A percentile compares a stretch with the other conserved stretches of the same genome.
Conservation (phyloP, 2,113 vertebrate species). For the Tyrannus savana region DNA sequence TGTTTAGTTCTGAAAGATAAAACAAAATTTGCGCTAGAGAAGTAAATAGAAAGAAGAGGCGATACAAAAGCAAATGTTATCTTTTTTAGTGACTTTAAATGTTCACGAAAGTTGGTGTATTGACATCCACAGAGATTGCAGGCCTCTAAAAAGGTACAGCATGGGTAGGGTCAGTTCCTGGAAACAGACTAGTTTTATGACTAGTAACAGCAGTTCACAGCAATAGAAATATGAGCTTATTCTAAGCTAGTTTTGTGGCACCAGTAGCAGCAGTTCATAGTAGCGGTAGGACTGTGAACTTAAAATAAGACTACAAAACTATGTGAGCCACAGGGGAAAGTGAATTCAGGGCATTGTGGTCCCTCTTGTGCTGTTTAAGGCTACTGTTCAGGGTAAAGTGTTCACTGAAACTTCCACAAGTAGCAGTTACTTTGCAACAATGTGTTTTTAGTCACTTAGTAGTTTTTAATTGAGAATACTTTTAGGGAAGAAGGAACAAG, state of each 20-base stretch:
- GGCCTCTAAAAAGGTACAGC: slow-evolving; percentile 5
- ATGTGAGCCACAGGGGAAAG: not conserved
- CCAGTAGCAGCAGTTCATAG: not conserved
- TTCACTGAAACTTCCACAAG: not conserved
- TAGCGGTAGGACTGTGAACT: fast-evolving
- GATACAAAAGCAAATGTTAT: not conserved
- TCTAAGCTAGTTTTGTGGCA: not conserved
- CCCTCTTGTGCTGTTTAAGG: fast-evolving
- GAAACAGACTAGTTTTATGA: not conserved
- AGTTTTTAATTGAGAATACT: not conserved
- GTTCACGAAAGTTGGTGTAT: not conserved
- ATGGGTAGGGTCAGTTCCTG: not conserved
- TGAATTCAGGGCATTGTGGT: not conserved
- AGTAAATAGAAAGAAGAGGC: not conserved
- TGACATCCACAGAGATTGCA: not conserved
- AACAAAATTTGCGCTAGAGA: not conserved
- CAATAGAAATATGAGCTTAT: not conserved
- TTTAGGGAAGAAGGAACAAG: not conserved
- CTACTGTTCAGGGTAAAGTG: not conserved
- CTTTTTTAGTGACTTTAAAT: not conserved
- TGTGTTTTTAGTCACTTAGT: not conserved
- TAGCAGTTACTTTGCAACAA: not conserved
- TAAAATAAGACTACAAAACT: not conserved
- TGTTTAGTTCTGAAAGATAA: not conserved
- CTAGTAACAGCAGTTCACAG: not conserved